A percentile compares a stretch with the other conserved stretches of the same genome.
phyloP scores from a whole-genome alignment of 2,888 invertebrate genomes.

The Allacma fusca region DNA sequence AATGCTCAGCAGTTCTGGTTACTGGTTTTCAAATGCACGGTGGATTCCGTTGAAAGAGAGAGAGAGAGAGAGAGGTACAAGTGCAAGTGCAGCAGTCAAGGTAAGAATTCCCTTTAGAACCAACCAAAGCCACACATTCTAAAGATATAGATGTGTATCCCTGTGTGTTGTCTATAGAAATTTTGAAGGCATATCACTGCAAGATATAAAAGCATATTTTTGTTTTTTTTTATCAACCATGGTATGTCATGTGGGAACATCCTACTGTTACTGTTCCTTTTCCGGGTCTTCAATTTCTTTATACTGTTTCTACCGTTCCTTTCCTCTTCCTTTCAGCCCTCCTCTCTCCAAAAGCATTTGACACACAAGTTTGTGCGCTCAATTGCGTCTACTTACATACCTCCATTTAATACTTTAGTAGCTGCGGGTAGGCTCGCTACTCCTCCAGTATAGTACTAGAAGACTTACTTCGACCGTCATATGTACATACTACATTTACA shows the following conservation, averaged over 20 bases:
- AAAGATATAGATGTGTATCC: background rate
- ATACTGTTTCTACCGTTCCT: background rate
- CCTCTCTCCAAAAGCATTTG: background rate
- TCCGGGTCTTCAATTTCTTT: conserved; percentile 26
- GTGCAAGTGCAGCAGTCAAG: conserved; percentile 16
- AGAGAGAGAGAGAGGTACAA: background rate
- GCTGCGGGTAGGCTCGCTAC: too few relatives aligned
- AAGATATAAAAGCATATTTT: conserved; percentile 13
- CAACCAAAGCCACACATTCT: background rate
- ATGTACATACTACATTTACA: too few relatives aligned
- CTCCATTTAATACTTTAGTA: too few relatives aligned
- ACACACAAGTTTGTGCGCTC: background rate
- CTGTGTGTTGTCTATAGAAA: background rate
- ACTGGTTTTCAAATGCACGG: background rate
- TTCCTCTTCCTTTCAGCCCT: background rate
- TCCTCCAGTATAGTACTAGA: too few relatives aligned
- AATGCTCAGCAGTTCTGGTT: conserved; percentile 5
- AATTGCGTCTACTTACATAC: too few relatives aligned
- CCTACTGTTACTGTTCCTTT: conserved; percentile 28
- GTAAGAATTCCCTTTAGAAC: conserved; percentile 21
- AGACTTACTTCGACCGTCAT: too few relatives aligned
- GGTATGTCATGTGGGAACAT: conserved; percentile 18
- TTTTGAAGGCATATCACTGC: background rate
- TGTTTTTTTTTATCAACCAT: conserved; percentile 14
- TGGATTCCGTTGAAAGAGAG: background rate